Evolutionary conservation across 2,888 invertebrate genomes (phyloP).

Genomic region (Volucella inanis): DNA sequence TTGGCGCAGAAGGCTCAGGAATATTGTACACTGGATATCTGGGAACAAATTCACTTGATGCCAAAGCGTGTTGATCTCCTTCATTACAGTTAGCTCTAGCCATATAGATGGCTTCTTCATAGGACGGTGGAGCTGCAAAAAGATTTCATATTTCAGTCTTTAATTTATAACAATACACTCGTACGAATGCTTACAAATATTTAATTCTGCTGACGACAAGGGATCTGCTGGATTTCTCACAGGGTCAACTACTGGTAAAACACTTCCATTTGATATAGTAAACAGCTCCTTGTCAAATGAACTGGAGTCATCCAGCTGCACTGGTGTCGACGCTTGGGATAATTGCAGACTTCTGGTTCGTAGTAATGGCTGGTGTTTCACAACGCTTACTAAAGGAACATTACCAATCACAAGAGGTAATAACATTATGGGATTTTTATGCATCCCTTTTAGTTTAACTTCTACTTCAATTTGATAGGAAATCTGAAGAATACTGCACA

Average conservation of each 20-base stretch:
- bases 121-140: conserved; percentile 80
- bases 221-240: conserved; percentile 41
- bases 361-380: conserved; percentile 76
- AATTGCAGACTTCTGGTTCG: background rate
- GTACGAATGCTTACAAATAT: conserved; percentile 50
- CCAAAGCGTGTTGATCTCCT: conserved; percentile 78
- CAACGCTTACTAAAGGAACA: conserved; percentile 78
- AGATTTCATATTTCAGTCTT: background rate
- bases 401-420: conserved; percentile 81
- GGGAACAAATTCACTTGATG: conserved; percentile 79
- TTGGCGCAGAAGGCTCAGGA: conserved; percentile 75
- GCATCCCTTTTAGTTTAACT: conserved; percentile 78
- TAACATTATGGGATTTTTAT: conserved; percentile 76
- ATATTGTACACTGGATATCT: conserved; percentile 81
- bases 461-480: conserved; percentile 80
- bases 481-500: conserved; percentile 80
- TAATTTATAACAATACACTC: background rate
- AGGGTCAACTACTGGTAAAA: conserved; percentile 40
- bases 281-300: background rate
- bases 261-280: conserved; percentile 35
- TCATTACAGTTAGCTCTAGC: conserved; percentile 69
- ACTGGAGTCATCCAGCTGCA: background rate
- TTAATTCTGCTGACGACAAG: conserved; percentile 41
- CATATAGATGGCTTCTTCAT: conserved; percentile 80
- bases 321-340: conserved; percentile 29